These are phyloP conservation scores for Sicus ferrugineus DNA, from an alignment of 2,888 invertebrate species.

Conservation along the genomic window DNA sequence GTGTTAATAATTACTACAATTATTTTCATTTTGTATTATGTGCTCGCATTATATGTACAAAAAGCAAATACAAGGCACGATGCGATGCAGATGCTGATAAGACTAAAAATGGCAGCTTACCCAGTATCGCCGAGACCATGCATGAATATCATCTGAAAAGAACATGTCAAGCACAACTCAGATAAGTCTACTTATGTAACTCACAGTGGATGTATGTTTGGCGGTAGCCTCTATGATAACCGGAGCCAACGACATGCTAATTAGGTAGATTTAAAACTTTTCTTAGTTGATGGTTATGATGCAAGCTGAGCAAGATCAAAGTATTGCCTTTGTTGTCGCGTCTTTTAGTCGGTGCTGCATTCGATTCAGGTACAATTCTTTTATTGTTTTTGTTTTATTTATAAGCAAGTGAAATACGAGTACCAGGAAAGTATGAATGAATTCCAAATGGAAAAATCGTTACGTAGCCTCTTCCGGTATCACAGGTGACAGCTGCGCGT, in stretches of 20 bases:
- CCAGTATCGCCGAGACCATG: slow-evolving; percentile 97
- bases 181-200: slow-evolving; percentile 56
- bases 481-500: neutral
- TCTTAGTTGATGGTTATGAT: neutral
- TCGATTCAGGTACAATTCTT: slow-evolving; percentile 22
- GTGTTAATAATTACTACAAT: too few species aligned
- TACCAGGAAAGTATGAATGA: neutral
- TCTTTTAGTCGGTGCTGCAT: neutral
- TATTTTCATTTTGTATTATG: too few species aligned
- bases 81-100: slow-evolving; percentile 14
- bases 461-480: slow-evolving; percentile 3
- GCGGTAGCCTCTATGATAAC: slow-evolving; percentile 83
- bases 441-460: slow-evolving; percentile 3
- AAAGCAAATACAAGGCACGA: too few species aligned
- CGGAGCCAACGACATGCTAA: slow-evolving; percentile 67
- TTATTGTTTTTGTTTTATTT: neutral
- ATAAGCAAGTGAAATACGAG: neutral
- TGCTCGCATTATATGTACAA: too few species aligned
- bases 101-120: slow-evolving; percentile 67
- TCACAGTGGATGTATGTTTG: slow-evolving; percentile 87
- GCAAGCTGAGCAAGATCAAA: neutral
- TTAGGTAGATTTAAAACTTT: neutral
- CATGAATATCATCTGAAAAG: slow-evolving; percentile 89
- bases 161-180: too few species aligned
- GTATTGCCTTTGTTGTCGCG: neutral